Evolutionary conservation across 2,797 vertebrate genomes (phyloP), one percentile per base, ranked within the genome.

Genomic region (Crax fasciolata): DNA sequence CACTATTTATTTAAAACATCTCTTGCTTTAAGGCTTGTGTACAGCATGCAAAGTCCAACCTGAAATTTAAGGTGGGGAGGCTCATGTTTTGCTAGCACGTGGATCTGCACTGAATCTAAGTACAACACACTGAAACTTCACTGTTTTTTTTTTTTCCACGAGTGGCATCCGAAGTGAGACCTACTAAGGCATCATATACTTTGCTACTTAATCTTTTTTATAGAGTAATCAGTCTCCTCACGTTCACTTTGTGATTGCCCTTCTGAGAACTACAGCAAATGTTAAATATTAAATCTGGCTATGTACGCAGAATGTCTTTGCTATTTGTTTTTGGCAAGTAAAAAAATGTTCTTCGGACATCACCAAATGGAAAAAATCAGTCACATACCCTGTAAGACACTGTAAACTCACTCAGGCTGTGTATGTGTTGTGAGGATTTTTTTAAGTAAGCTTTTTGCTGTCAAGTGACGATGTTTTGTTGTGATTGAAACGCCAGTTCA

Each of bases 1-100:
- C 65, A 25, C 68, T 97, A 89, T 96, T 96, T 96, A 96, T 90
- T 96, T 96, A 86, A 96, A 95, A 96, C 91, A 96, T 63, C 38
- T 77, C 91, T 88, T 78, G 74, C 82, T 79, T 67, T 66, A 74
- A 91, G 77, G 82, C 54, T 94, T 91, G 81, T 74, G 59, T 87
- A 89, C 61, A 72, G 88, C 85, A 94, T 83, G 71, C 86, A 72
- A 93, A 96, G 88, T 84, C 70, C 84, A 90, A 76, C 25, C 59
- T 75, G 72, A 91, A 91, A 91, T 84, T 84, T 88, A 86, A 95
- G 87, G 92, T 90, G 82, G 89, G 38, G 63, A 73, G 48, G 52
- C 44, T 66, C 27, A 30, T 66, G 52, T 81, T 91, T 76, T 89
- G 52, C 55, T 66, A 72, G 18, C 5, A 6, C 43, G 62, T 91